phyloP scores from a whole-genome alignment of 2,797 vertebrate species.

The Rousettus madagascariensis region DNA sequence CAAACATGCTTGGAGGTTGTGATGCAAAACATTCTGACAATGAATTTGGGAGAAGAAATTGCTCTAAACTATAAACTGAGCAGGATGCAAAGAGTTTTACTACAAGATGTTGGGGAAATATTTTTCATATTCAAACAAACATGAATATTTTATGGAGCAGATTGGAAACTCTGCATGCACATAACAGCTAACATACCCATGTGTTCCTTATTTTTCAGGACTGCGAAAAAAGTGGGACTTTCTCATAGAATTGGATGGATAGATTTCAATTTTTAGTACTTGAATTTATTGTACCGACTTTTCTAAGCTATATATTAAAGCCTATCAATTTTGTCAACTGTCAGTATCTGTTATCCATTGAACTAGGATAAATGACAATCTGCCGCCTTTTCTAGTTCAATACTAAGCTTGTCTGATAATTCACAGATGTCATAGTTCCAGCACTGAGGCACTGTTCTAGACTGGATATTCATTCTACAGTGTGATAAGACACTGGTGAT shows the following conservation, averaged over 20 bases:
- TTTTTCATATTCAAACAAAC: background rate
- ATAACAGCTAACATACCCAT: background rate
- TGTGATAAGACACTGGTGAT: background rate
- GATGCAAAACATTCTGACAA: background rate
- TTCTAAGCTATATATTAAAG: background rate
- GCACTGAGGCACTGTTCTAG: background rate
- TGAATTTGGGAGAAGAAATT: background rate
- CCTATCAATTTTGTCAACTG: background rate
- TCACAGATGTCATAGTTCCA: background rate
- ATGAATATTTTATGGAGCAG: background rate
- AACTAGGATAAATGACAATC: background rate
- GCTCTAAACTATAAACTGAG: background rate
- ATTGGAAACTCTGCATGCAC: background rate
- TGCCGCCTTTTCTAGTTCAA: background rate
- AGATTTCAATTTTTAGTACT: background rate
- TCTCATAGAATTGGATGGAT: background rate
- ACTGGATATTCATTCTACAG: background rate
- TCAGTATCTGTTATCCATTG: background rate
- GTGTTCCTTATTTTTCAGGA: background rate
- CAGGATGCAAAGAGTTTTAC: background rate
- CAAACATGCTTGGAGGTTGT: background rate
- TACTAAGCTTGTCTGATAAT: background rate
- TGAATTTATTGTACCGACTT: background rate
- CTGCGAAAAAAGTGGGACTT: background rate
- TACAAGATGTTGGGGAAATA: background rate